These are phyloP conservation scores for Chiloscyllium punctatum DNA, from an alignment of 2,797 vertebrate species.

Conservation along the genomic window DNA sequence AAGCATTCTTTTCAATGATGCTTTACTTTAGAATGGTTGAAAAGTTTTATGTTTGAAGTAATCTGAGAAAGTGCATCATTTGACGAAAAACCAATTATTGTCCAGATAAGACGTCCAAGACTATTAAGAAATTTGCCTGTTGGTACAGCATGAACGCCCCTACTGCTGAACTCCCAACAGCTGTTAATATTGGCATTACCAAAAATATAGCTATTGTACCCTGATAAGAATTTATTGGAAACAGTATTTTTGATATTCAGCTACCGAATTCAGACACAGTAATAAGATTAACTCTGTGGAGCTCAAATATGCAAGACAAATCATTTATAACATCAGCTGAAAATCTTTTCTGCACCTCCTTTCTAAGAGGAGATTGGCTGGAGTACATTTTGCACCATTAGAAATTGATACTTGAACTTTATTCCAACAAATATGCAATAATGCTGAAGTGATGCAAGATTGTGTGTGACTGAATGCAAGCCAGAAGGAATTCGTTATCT, in stretches of 20 bases:
- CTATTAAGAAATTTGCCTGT: neutral
- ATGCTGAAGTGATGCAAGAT: neutral
- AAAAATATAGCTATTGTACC: neutral
- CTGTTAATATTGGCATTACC: neutral
- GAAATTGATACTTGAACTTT: neutral
- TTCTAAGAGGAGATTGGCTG: neutral
- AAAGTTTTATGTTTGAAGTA: neutral
- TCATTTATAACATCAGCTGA: neutral
- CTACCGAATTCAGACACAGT: neutral
- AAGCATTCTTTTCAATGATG: neutral
- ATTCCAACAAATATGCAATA: neutral
- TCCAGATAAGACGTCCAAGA: neutral
- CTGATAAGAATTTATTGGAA: neutral
- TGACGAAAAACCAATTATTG: neutral
- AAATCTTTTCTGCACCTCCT: neutral
- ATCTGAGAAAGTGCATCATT: neutral
- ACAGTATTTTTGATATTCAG: neutral
- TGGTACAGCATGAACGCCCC: neutral
- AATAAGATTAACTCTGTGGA: neutral
- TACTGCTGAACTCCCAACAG: neutral
- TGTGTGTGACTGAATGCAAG: neutral
- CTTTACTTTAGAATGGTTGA: neutral
- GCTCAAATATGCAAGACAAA: neutral
- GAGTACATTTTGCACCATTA: neutral
- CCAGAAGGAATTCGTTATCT: neutral